A percentile compares a stretch with the other conserved stretches of the same genome.
phyloP scores from a whole-genome alignment of 2,888 invertebrate genomes.

The Camptogramma bilineatum region DNA sequence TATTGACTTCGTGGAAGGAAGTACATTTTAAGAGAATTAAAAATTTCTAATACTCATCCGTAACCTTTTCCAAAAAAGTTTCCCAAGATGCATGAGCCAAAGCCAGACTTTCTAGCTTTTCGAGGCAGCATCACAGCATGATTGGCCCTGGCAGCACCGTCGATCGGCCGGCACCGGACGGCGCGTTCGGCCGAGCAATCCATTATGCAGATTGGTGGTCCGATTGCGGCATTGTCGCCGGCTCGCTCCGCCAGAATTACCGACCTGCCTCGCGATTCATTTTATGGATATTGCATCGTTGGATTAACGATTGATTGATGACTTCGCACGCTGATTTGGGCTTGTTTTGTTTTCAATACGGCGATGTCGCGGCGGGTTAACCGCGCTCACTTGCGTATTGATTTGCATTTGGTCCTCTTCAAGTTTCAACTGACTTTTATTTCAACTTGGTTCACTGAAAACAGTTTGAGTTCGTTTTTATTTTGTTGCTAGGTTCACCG shows the following conservation, averaged over 20 bases:
- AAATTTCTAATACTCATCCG: no score
- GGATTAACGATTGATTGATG: constrained; percentile 80
- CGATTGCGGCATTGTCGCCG: constrained; percentile 84
- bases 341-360: constrained; percentile 54
- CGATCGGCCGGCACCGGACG: constrained; percentile 64
- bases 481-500: background rate
- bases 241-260: constrained; percentile 73
- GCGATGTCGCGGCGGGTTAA: constrained; percentile 35
- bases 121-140: background rate
- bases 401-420: constrained; percentile 6
- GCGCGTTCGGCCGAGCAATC: constrained; percentile 81
- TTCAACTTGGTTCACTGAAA: background rate
- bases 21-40: no score
- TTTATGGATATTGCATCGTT: constrained; percentile 74
- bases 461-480: background rate
- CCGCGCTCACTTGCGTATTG: constrained; percentile 3
- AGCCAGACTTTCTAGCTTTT: background rate
- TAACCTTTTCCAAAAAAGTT: no score
- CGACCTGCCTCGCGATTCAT: constrained; percentile 58
- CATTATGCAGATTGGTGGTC: constrained; percentile 83
- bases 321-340: constrained; percentile 63
- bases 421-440: background rate
- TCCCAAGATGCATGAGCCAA: no score
- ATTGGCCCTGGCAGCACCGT: constrained; percentile 26
- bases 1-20: no score